Conservation (phyloP, 2,888 invertebrate genomes). For the Amiota minor region DNA sequence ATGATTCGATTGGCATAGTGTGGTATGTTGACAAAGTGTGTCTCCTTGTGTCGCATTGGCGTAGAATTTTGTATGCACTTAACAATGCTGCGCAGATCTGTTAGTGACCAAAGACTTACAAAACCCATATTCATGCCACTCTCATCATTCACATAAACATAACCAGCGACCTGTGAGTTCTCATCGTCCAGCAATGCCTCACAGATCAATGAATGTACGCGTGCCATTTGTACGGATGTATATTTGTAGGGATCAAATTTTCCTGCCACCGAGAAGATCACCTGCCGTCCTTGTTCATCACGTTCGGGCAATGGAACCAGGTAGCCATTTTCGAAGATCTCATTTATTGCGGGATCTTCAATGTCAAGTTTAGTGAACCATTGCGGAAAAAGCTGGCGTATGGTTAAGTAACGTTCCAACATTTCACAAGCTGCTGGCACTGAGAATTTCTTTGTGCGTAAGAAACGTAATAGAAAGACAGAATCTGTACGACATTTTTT, state of each 20-base stretch:
- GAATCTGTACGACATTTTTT: slow-evolving; percentile 88
- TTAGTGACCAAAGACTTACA: slow-evolving; percentile 86
- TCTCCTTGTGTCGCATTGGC: slow-evolving; percentile 92
- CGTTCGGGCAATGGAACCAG: slow-evolving; percentile 83
- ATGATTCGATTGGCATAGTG: slow-evolving; percentile 86
- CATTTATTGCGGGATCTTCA: slow-evolving; percentile 84
- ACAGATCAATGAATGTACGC: slow-evolving; percentile 88
- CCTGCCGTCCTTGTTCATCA: slow-evolving; percentile 83
- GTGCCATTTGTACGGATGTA: slow-evolving; percentile 88
- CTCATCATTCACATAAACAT: slow-evolving; percentile 88
- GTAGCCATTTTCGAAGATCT: slow-evolving; percentile 87
- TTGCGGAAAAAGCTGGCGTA: slow-evolving; percentile 87
- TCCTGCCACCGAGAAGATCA: slow-evolving; percentile 87
- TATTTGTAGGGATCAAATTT: slow-evolving; percentile 84
- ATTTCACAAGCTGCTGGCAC: slow-evolving; percentile 89
- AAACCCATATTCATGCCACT: slow-evolving; percentile 89
- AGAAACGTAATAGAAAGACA: slow-evolving; percentile 86
- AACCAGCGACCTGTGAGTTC: slow-evolving; percentile 86
- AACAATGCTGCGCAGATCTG: slow-evolving; percentile 83
- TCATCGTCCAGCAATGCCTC: slow-evolving; percentile 90
- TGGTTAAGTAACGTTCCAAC: slow-evolving; percentile 89
- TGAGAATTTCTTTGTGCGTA: slow-evolving; percentile 90
- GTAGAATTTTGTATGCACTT: slow-evolving; percentile 83
- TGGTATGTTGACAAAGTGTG: slow-evolving; percentile 90
- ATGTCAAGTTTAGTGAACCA: slow-evolving; percentile 90